These are phyloP conservation scores for Botia kubotai DNA, from an alignment of 2,797 vertebrate species.

Conservation along the genomic window DNA sequence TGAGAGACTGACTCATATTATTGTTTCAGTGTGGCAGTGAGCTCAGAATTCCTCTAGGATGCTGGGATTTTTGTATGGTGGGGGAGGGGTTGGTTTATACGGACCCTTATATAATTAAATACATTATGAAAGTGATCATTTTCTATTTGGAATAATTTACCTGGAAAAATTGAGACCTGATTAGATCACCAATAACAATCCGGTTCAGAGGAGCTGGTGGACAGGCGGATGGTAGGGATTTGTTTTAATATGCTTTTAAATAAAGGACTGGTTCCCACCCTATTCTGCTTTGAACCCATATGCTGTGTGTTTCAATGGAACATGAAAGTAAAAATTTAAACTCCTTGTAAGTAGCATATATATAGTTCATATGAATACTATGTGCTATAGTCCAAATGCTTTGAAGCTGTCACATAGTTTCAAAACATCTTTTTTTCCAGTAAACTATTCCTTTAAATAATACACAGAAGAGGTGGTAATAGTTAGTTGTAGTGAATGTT, in stretches of 20 bases:
- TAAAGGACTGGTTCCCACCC: neutral
- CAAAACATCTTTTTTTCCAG: too few species aligned
- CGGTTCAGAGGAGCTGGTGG: neutral
- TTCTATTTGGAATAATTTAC: neutral
- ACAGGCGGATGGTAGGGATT: neutral
- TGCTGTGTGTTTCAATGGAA: neutral
- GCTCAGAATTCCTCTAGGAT: neutral
- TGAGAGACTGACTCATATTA: slow-evolving; percentile 46
- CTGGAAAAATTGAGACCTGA: slow-evolving; percentile 5
- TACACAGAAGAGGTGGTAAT: too few species aligned
- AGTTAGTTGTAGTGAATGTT: neutral
- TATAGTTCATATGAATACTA: too few species aligned
- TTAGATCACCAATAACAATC: slow-evolving; percentile 5
- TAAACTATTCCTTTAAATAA: too few species aligned
- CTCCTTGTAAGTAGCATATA: too few species aligned
- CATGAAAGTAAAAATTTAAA: neutral
- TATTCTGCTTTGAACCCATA: neutral
- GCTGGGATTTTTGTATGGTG: neutral
- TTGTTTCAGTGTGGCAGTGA: slow-evolving; percentile 34
- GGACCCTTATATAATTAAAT: neutral
- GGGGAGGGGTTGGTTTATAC: neutral
- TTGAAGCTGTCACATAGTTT: too few species aligned
- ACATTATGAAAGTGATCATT: neutral
- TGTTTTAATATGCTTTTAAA: slow-evolving; percentile 4
- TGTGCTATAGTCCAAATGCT: too few species aligned